Percentiles rank a stretch among this genome's conserved stretches.
phyloP scores from a whole-genome alignment of 1,140 invertebrate species.

The Bombus impatiens region DNA sequence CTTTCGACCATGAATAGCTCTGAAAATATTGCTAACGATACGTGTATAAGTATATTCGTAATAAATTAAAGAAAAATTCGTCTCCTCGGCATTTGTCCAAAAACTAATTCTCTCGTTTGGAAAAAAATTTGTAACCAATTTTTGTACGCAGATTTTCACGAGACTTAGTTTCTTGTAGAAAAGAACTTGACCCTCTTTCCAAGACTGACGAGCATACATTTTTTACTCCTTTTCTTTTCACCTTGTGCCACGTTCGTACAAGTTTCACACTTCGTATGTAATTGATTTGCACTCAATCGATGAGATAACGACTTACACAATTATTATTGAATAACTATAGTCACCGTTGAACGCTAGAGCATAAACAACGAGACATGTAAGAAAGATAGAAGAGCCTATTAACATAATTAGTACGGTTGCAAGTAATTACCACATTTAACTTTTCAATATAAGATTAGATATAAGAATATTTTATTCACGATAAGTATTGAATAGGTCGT shows the following conservation, averaged over 20 bases:
- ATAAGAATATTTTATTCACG: not conserved
- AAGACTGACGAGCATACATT: not conserved
- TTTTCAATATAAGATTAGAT: not conserved
- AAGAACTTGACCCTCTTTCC: not conserved
- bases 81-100: not conserved
- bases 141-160: not conserved
- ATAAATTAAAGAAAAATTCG: not conserved
- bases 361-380: not conserved
- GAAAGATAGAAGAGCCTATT: not conserved
- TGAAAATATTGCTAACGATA: not conserved
- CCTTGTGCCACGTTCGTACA: not conserved
- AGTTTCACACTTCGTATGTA: not conserved
- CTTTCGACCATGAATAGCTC: not conserved
- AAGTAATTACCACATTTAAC: not conserved
- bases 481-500: not conserved
- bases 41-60: too few relatives aligned
- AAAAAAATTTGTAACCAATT: not conserved
- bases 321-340: not conserved
- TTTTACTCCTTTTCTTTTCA: slow-evolving; percentile 3
- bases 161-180: not conserved
- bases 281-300: slow-evolving; percentile 16
- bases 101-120: not conserved
- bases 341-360: not conserved
- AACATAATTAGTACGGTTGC: not conserved
- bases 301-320: not conserved